phyloP scores from a whole-genome alignment of 2,888 invertebrate species.

The Beris chalybata region DNA sequence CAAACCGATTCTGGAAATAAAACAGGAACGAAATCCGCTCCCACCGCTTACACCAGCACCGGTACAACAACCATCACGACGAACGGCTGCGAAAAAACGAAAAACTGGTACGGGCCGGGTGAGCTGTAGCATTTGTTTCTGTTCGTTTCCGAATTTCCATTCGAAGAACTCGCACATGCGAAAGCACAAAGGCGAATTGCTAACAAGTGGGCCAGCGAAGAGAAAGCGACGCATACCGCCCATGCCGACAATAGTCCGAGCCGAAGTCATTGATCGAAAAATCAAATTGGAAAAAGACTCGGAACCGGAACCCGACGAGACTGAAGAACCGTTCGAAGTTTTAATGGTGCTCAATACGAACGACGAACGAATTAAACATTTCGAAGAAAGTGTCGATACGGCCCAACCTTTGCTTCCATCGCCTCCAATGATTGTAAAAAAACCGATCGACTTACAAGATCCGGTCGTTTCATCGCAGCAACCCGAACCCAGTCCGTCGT shows the following conservation, averaged over 20 bases:
- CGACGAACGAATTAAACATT: background rate
- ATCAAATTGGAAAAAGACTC: background rate
- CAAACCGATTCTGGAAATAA: slow-evolving; percentile 32
- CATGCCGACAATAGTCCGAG: background rate
- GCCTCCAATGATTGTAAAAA: slow-evolving; percentile 31
- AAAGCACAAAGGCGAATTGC: slow-evolving; percentile 42
- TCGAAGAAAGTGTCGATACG: no score
- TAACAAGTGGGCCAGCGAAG: background rate
- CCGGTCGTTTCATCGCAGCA: background rate
- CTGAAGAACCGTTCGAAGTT: background rate
- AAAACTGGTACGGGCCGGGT: slow-evolving; percentile 4
- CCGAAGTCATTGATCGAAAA: background rate
- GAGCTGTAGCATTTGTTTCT: slow-evolving; percentile 44
- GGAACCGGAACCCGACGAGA: background rate
- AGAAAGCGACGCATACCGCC: background rate
- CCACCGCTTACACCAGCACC: background rate
- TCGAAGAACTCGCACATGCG: slow-evolving; percentile 50
- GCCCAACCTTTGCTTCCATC: no score
- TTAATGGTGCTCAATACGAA: slow-evolving; percentile 8
- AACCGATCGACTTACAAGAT: slow-evolving; percentile 36
- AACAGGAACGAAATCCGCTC: slow-evolving; percentile 6
- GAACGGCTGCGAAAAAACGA: background rate
- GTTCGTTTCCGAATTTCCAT: slow-evolving; percentile 45
- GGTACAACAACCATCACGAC: background rate
- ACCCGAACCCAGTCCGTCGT: background rate